Percentiles rank a stretch among this genome's conserved stretches.
phyloP scores from a whole-genome alignment of 2,113 vertebrate species.

The Epinephelus fuscoguttatus region DNA sequence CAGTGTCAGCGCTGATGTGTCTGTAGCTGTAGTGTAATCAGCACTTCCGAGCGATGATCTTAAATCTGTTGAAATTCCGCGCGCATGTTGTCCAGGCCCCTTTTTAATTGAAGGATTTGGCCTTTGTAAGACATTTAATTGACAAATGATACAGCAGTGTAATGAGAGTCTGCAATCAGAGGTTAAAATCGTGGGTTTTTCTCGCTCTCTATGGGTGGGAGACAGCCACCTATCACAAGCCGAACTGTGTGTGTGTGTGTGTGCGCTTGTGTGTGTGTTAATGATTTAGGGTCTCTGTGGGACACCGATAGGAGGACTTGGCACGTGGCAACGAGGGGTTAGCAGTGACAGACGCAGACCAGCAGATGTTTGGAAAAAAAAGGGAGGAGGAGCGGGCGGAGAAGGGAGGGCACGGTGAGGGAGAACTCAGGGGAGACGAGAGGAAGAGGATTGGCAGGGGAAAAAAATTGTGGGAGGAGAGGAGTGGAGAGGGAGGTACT shows the following conservation, averaged over 20 bases:
- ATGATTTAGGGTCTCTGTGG: constrained; percentile 75
- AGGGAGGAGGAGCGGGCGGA: constrained; percentile 14
- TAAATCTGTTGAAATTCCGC: constrained; percentile 35
- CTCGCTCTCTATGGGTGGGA: constrained; percentile 32
- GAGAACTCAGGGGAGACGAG: constrained; percentile 7
- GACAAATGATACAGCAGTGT: constrained; percentile 54
- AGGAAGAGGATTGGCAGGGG: constrained; percentile 23
- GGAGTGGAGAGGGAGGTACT: constrained; percentile 39
- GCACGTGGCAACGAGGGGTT: constrained; percentile 71
- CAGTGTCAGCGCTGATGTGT: constrained; percentile 10
- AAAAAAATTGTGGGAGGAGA: constrained; percentile 26
- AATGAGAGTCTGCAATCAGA: constrained; percentile 55
- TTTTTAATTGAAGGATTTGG: constrained; percentile 62
- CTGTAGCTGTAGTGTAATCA: constrained; percentile 23
- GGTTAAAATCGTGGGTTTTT: constrained; percentile 40
- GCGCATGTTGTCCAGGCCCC: constrained; percentile 32
- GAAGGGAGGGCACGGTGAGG: constrained; percentile 3
- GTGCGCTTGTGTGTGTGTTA: constrained; percentile 26
- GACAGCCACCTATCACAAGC: constrained; percentile 39
- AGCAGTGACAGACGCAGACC: constrained; percentile 62
- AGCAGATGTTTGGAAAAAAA: constrained; percentile 70
- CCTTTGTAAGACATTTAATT: constrained; percentile 65
- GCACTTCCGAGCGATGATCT: background rate
- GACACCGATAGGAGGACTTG: constrained; percentile 55
- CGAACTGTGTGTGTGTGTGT: background rate